A percentile compares a stretch with the other conserved stretches of the same genome.
These are phyloP conservation scores for Taenioides sp. DNA, from an alignment of 2,797 vertebrate species.

Conservation along the genomic window DNA sequence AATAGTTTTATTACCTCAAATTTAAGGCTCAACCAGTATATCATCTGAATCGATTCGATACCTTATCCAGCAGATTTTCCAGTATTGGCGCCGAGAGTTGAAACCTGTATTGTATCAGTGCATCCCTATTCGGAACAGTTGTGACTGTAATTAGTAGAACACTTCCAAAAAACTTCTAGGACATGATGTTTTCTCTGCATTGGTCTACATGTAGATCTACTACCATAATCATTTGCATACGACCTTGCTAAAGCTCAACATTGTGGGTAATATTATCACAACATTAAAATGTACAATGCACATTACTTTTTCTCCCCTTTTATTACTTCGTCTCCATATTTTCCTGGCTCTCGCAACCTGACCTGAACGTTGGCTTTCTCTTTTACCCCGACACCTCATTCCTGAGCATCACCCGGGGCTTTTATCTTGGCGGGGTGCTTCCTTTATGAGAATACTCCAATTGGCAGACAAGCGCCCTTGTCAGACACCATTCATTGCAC, in stretches of 20 bases:
- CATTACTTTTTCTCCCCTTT: not conserved
- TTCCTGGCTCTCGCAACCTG: conserved; percentile 12
- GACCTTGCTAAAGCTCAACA: not conserved
- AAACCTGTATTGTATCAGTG: too few relatives aligned
- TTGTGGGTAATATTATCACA: not conserved
- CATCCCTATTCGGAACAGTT: too few relatives aligned
- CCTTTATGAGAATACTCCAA: conserved; percentile 68
- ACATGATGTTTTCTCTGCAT: not conserved
- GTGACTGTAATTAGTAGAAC: too few relatives aligned
- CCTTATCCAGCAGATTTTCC: too few relatives aligned
- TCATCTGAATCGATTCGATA: too few relatives aligned
- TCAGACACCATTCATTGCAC: conserved; percentile 74
- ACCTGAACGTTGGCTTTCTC: conserved; percentile 49
- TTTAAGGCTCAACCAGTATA: too few relatives aligned
- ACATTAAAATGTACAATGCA: not conserved
- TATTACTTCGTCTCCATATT: conserved; percentile 11
- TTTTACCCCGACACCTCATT: conserved; percentile 49
- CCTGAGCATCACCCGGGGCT: conserved; percentile 59
- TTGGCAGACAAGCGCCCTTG: conserved; percentile 72
- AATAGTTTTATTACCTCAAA: too few relatives aligned
- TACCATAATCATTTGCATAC: not conserved
- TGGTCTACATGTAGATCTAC: not conserved
- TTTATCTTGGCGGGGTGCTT: conserved; percentile 71
- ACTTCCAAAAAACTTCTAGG: not conserved
- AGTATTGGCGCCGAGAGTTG: too few relatives aligned